Evolutionary conservation across 2,797 vertebrate genomes (phyloP).

Genomic region (Alexandromys oeconomus): DNA sequence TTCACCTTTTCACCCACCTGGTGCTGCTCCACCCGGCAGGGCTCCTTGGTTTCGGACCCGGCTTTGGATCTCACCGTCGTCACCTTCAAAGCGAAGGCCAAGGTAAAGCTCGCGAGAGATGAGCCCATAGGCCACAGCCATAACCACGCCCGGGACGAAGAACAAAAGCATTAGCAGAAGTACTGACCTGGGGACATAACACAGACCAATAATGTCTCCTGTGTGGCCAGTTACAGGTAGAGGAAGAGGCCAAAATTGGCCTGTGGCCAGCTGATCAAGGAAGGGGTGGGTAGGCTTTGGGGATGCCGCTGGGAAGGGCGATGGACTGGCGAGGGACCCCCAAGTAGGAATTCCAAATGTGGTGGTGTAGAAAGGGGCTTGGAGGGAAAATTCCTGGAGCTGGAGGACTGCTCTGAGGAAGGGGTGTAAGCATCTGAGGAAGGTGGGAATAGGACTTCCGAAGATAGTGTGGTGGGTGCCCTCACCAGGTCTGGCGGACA

Average conservation of each 20-base stretch:
- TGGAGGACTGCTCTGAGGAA: slow-evolving; percentile 7
- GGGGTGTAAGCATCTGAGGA: neutral
- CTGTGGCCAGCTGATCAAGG: neutral
- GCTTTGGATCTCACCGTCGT: slow-evolving; percentile 70
- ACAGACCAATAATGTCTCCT: neutral
- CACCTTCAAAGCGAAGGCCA: slow-evolving; percentile 94
- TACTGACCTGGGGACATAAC: slow-evolving; percentile 90
- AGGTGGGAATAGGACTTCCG: neutral
- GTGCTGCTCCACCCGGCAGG: neutral
- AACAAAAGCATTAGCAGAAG: slow-evolving; percentile 94
- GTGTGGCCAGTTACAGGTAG: neutral
- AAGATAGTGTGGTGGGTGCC: neutral
- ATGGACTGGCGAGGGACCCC: neutral
- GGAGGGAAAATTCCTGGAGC: neutral
- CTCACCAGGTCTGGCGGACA: slow-evolving; percentile 94
- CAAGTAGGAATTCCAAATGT: neutral
- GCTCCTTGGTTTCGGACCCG: slow-evolving; percentile 60
- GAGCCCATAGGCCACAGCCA: slow-evolving; percentile 95
- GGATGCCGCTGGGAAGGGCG: neutral
- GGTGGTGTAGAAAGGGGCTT: neutral
- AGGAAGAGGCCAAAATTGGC: neutral
- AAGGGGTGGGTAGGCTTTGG: neutral
- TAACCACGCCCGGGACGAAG: slow-evolving; percentile 96
- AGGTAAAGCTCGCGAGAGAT: slow-evolving; percentile 97
- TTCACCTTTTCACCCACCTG: slow-evolving; percentile 29